Percentiles rank a stretch among this genome's conserved stretches.
Conservation (phyloP, 2,888 invertebrate species). For the Himalopsyche kuldschensis region DNA sequence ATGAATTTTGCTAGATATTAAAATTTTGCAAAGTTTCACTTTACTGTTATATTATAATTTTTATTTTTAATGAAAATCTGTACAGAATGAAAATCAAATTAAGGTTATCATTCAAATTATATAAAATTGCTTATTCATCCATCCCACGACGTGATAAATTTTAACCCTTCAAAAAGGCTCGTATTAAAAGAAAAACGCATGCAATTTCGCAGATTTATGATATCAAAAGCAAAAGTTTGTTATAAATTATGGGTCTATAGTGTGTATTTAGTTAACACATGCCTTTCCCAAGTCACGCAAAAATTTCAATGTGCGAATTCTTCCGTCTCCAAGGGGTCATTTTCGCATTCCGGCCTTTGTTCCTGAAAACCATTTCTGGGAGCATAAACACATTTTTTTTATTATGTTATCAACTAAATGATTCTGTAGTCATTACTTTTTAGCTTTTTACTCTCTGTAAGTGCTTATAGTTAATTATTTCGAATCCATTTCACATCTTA, state of each 20-base stretch:
- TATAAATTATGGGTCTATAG: neutral
- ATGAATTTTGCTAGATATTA: too few relatives aligned
- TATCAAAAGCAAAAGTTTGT: neutral
- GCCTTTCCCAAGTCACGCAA: neutral
- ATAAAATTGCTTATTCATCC: neutral
- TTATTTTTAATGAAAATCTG: too few relatives aligned
- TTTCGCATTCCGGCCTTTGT: neutral
- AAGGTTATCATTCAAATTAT: neutral
- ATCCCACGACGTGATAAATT: neutral
- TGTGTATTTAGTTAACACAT: neutral
- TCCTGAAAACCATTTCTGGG: neutral
- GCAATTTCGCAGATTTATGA: neutral
- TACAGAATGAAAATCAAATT: neutral
- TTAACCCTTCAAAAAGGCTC: neutral
- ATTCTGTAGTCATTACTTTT: neutral
- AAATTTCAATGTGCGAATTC: neutral
- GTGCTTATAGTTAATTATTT: too few relatives aligned
- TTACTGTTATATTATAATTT: too few relatives aligned
- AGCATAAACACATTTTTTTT: neutral
- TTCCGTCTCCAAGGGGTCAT: neutral
- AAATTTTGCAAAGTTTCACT: too few relatives aligned
- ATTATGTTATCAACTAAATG: neutral
- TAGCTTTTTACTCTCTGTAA: neutral
- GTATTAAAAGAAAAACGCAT: neutral
- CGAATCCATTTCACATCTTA: too few relatives aligned